Evolutionary conservation across 2,888 invertebrate species (phyloP), one percentile per base, ranked within the genome.

Genomic region (Lissonota sp.): DNA sequence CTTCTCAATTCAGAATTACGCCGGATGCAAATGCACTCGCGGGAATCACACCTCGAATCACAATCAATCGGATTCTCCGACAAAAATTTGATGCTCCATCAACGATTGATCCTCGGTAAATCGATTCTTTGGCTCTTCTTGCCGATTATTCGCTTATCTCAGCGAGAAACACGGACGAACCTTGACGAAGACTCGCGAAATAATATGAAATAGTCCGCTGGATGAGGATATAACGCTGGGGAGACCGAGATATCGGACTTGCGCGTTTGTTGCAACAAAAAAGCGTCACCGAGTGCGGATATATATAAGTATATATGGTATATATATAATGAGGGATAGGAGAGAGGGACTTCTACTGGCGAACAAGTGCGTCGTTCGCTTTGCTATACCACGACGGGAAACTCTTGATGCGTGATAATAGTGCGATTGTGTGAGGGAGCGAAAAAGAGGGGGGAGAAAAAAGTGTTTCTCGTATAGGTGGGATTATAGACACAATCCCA

Each of bases 171-270:
- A 57, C 44, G 39, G 14, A 69, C 42, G 44, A 39, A 26, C 12
- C 26, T 46, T 44, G 26, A 55, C 42, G 5, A 51, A 40, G 7
- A 58, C 12, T 26, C 37, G 39, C 74, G 66, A 51, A 51, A 58
- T 51, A 66, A 42, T 57, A 40, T 26, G 26, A 74, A 74, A 66
- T 26, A 2, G 26, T 26, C 26, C 26, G 40, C 64, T 57, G 49
- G 16, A 64, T 49, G 64, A 46, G 55, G 39, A 46, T 40, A 26
- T n/a, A 16, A 26, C 12, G 46, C 12, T 51, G 73, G 73, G 66
- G 60, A 42, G 26, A 26, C 26, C 62, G 74, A 66, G 74, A 74
- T 74, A 74, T 74, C 74, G 74, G 66, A 74, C 74, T 66, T 74
- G 74, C 74, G 74, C 74, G 66, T 16, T 12, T 42, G 74, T 55